phyloP scores from a whole-genome alignment of 1,140 invertebrate genomes.

The Archivesica marissinica region DNA sequence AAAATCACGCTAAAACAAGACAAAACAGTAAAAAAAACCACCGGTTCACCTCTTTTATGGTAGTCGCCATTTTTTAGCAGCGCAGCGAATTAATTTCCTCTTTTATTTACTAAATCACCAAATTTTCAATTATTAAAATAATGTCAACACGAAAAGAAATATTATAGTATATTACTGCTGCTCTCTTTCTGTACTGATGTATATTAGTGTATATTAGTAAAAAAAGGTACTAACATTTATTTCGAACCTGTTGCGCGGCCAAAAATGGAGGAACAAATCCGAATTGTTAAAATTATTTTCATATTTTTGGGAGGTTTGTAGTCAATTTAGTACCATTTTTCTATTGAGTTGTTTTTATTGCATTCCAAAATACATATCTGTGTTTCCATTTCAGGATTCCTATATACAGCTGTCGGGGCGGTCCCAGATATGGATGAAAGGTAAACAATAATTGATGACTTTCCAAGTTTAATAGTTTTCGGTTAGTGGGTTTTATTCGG shows the following conservation, averaged over 20 bases:
- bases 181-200: too few species aligned
- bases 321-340: background rate
- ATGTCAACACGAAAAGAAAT: too few species aligned
- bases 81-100: background rate
- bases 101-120: too few species aligned
- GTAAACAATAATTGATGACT: constrained; percentile 49
- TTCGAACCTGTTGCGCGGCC: background rate
- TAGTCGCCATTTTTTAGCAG: constrained; percentile 36
- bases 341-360: background rate
- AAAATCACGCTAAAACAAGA: background rate
- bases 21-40: background rate
- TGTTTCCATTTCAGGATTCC: constrained; percentile 64
- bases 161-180: too few species aligned
- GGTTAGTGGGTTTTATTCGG: background rate
- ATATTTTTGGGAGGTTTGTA: constrained; percentile 38
- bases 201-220: too few species aligned
- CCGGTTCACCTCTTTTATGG: constrained; percentile 44
- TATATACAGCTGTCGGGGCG: constrained; percentile 25
- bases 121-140: too few species aligned
- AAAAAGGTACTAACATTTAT: constrained; percentile 21
- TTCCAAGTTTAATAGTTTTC: background rate
- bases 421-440: constrained; percentile 72
- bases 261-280: constrained; percentile 48
- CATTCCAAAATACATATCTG: background rate
- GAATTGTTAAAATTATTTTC: background rate